Evolutionary conservation across 2,888 invertebrate species (phyloP).

Genomic region (Choreutis nemorana): DNA sequence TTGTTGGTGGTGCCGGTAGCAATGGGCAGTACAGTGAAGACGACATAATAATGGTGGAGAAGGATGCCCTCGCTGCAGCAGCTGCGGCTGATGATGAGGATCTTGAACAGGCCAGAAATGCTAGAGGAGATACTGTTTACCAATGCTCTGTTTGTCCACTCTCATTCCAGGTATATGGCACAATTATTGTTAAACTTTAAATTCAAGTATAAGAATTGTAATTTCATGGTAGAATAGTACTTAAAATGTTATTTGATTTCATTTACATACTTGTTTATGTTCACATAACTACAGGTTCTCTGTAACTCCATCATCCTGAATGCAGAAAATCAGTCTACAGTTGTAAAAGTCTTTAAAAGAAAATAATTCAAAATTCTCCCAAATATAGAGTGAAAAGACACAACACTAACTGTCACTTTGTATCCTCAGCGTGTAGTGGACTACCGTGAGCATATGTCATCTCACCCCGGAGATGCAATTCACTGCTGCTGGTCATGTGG

Average conservation of each 20-base stretch:
- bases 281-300: neutral
- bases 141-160: slow-evolving; percentile 51
- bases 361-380: too few species aligned
- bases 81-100: slow-evolving; percentile 38
- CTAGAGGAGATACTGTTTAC: slow-evolving; percentile 41
- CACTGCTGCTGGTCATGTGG: slow-evolving; percentile 58
- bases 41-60: slow-evolving; percentile 55
- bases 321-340: too few species aligned
- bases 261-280: neutral
- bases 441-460: slow-evolving; percentile 27
- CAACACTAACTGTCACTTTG: too few species aligned
- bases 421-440: slow-evolving; percentile 32
- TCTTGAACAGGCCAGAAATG: slow-evolving; percentile 31
- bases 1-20: slow-evolving; percentile 34
- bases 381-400: too few species aligned
- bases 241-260: neutral
- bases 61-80: slow-evolving; percentile 38
- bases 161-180: slow-evolving; percentile 30
- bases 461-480: slow-evolving; percentile 27
- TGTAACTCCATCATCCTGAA: too few species aligned
- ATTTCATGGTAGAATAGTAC: neutral
- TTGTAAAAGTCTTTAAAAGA: too few species aligned
- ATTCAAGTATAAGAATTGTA: neutral
- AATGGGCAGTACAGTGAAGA: slow-evolving; percentile 44
- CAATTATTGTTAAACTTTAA: neutral